Base-by-base conservation (phyloP, 2,797 vertebrate species). In the Centroberyx gerrardi region DNA sequence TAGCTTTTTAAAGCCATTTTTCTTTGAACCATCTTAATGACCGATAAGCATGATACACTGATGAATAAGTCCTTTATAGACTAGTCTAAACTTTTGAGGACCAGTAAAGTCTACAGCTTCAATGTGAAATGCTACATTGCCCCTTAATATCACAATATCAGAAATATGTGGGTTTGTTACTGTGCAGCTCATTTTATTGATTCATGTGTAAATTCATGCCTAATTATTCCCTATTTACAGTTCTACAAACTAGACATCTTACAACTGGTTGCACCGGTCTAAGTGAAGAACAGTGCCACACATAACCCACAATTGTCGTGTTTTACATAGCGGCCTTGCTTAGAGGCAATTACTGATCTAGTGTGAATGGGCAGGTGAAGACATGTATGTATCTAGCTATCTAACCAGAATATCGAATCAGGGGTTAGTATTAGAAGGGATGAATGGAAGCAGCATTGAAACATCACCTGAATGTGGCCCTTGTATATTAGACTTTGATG, bases 1-100 rank as follows among this genome's bases (percentile, higher is more conserved):
- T 63, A 49, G 67, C 46, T 29, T 61, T 78, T 83, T 68, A 62
- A 68, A 62, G 71, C 48, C 27, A 68, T 67, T 60, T 80, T 76
- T 51, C 33, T 77, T 60, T 72, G 44, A 12, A 49, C 64, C 33
- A 42, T 60, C 60, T 62, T 28, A 56, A 78, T 56, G 65, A 13
- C 12, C 52, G 33, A 59, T 53, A 33, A 72, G 55, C 62, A 51
- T 44, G 33, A 22, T 67, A 12, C 36, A 72, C 31, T 68, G 68
- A 29, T 33, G 36, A 58, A 59, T 58, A 65, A 29, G 62, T 29
- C 29, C 22, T 48, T 18, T 28, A 33, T 36, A 58, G 42, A 49
- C 28, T 27, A 61, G 68, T 42, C 33, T 8, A 42, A 15, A 60
- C n/a, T 12, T 62, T 62, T 63, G 15, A 38, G 22, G 52, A 67